Percentiles rank a stretch among this genome's conserved stretches.
Conservation (phyloP, 2,797 vertebrate genomes). For the Sebastes alutus region DNA sequence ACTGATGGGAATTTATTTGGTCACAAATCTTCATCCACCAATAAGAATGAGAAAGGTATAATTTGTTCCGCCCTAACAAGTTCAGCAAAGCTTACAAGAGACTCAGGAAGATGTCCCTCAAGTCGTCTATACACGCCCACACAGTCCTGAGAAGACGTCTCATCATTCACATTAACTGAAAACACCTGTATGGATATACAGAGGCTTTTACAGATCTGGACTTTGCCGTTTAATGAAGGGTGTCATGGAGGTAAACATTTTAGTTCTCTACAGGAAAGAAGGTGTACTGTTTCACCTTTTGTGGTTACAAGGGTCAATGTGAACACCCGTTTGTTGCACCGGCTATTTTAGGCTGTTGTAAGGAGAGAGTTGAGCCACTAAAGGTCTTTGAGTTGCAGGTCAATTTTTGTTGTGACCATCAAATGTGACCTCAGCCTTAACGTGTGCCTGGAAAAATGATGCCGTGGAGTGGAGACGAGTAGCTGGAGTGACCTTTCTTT, state of each 20-base stretch:
- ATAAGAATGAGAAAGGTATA: too few relatives aligned
- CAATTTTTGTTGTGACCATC: conserved; percentile 4
- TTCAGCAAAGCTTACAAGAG: too few relatives aligned
- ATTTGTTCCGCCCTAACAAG: too few relatives aligned
- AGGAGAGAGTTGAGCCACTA: background rate
- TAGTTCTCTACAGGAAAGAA: background rate
- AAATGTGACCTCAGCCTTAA: conserved; percentile 1
- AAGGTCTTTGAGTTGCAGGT: too few relatives aligned
- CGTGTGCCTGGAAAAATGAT: background rate
- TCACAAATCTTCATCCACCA: too few relatives aligned
- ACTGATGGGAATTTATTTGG: too few relatives aligned
- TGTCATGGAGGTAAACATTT: background rate
- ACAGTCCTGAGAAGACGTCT: too few relatives aligned
- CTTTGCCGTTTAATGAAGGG: background rate
- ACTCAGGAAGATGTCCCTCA: too few relatives aligned
- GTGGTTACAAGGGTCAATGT: background rate
- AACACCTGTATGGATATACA: too few relatives aligned
- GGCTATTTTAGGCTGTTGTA: background rate
- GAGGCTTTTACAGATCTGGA: background rate
- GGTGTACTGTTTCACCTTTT: background rate
- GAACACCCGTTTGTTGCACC: background rate
- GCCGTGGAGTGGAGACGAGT: background rate
- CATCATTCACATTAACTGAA: too few relatives aligned
- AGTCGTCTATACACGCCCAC: too few relatives aligned
- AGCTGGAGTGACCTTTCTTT: conserved; percentile 3